These are phyloP conservation scores for Parasteatoda lunata DNA, from an alignment of 2,888 invertebrate genomes.

Conservation along the genomic window DNA sequence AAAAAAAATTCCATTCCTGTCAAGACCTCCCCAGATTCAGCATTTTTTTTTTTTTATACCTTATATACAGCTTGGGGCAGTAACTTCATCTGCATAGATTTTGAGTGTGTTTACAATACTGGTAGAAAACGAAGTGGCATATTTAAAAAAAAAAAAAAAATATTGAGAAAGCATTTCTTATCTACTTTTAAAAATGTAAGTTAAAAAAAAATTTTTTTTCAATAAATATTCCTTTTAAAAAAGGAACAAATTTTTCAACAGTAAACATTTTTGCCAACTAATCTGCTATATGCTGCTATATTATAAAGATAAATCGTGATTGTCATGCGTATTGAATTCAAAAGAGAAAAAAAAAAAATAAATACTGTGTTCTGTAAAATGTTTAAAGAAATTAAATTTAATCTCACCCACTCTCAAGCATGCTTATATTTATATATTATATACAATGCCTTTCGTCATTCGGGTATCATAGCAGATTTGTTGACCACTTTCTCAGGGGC, in stretches of 20 bases:
- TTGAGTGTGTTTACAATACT: not conserved
- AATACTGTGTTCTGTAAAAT: too few relatives aligned
- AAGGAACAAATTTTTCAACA: not conserved
- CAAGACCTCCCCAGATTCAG: constrained; percentile 36
- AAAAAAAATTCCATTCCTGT: not conserved
- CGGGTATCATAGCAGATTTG: too few relatives aligned
- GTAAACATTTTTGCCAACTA: too few relatives aligned
- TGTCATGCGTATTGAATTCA: too few relatives aligned
- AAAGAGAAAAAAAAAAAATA: too few relatives aligned
- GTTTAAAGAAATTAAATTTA: too few relatives aligned
- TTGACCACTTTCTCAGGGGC: too few relatives aligned
- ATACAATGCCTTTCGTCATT: too few relatives aligned
- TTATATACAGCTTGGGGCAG: constrained; percentile 19
- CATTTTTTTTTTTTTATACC: constrained; percentile 53
- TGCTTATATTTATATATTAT: too few relatives aligned
- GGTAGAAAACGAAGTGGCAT: not conserved
- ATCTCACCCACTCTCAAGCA: too few relatives aligned
- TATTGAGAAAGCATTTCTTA: not conserved
- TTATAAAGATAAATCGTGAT: too few relatives aligned
- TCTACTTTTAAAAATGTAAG: not conserved
- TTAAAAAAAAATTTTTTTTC: not conserved
- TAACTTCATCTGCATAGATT: constrained; percentile 57
- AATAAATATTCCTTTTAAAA: not conserved
- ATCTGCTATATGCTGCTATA: too few relatives aligned
- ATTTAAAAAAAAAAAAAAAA: not conserved